Percentiles rank a stretch among this genome's conserved stretches.
phyloP scores from a whole-genome alignment of 1,140 invertebrate species.

The Megalonaias nervosa region DNA sequence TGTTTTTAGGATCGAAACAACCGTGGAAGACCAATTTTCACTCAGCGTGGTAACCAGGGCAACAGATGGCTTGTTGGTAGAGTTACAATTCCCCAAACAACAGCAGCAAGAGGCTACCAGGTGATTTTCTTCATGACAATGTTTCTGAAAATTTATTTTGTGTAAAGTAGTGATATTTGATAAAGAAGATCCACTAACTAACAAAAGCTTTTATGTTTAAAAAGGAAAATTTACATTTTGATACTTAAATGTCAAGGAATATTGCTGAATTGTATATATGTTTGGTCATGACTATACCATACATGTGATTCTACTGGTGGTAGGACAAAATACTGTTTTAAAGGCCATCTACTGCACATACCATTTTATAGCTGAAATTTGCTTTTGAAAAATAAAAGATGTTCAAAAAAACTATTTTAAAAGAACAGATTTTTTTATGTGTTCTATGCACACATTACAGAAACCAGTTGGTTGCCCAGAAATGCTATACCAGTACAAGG shows the following conservation, averaged over 20 bases:
- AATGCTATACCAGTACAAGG: no score
- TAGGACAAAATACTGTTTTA: no score
- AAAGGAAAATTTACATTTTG: not conserved
- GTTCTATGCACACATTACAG: no score
- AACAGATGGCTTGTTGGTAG: constrained; percentile 62
- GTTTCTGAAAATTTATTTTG: not conserved
- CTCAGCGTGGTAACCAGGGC: constrained; percentile 60
- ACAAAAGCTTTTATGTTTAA: no score
- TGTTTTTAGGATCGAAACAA: constrained; percentile 33
- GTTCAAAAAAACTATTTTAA: no score
- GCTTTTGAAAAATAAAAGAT: no score
- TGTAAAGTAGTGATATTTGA: not conserved
- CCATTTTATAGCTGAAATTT: no score
- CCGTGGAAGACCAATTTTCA: constrained; percentile 49
- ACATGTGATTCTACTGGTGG: no score
- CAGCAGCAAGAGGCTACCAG: constrained; percentile 41
- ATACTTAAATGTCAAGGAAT: not conserved
- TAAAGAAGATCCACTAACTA: not conserved
- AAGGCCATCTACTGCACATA: no score
- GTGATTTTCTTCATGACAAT: constrained; percentile 20
- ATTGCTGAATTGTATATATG: not conserved
- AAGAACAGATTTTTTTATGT: no score
- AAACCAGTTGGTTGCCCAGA: no score
- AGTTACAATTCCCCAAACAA: constrained; percentile 41
- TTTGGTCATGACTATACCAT: not conserved